Evolutionary conservation across 2,797 vertebrate species (phyloP).

Genomic region (Gila robusta): DNA sequence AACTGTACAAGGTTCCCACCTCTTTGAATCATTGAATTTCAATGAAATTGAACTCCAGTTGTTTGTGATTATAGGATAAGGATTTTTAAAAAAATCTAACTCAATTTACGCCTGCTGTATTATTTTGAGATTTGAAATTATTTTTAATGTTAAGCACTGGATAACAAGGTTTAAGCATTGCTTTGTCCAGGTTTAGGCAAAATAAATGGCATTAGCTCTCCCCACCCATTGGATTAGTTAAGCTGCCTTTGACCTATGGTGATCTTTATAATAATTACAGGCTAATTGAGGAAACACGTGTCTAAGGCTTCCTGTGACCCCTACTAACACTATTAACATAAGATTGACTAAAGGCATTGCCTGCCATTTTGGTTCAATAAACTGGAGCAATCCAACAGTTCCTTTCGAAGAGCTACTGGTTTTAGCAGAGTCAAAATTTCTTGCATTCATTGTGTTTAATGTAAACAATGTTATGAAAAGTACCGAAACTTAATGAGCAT

Average conservation of each 20-base stretch:
- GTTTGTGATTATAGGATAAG: too few species aligned
- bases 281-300: slow-evolving; percentile 62
- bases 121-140: not conserved
- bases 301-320: slow-evolving; percentile 64
- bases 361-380: slow-evolving; percentile 49
- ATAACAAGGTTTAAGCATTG: not conserved
- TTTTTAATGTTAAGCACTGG: not conserved
- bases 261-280: slow-evolving; percentile 63
- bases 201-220: not conserved
- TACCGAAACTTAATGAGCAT: not conserved
- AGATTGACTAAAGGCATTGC: slow-evolving; percentile 51
- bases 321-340: slow-evolving; percentile 62
- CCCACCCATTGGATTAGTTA: slow-evolving; percentile 52
- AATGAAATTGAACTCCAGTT: too few species aligned
- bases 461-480: not conserved
- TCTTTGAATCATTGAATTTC: too few species aligned
- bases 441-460: not conserved
- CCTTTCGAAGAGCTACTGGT: not conserved
- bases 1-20: too few species aligned
- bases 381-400: slow-evolving; percentile 4
- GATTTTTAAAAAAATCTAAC: not conserved
- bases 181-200: slow-evolving; percentile 24
- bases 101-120: not conserved
- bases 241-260: slow-evolving; percentile 57
- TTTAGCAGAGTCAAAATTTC: slow-evolving; percentile 21